phyloP scores from a whole-genome alignment of 2,888 invertebrate genomes.

The Pemphredon lugubris region DNA sequence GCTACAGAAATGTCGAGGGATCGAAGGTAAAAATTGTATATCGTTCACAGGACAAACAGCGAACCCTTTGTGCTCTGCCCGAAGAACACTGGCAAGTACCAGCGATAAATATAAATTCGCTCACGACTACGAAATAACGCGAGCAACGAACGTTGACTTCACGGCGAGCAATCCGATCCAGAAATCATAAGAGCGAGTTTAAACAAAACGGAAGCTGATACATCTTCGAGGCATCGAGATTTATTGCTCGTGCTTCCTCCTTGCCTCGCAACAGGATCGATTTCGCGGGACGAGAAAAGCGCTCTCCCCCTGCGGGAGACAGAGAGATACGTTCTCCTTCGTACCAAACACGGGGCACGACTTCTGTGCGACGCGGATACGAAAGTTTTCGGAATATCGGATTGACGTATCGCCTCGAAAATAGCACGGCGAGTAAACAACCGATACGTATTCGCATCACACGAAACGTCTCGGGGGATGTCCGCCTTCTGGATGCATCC shows the following conservation, averaged over 20 bases:
- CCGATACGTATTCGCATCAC: slow-evolving; percentile 71
- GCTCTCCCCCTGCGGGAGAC: slow-evolving; percentile 26
- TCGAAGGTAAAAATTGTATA: too few relatives aligned
- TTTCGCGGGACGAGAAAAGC: slow-evolving; percentile 36
- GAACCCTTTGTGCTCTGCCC: too few relatives aligned
- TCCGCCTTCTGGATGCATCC: slow-evolving; percentile 60
- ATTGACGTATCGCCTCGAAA: slow-evolving; percentile 79
- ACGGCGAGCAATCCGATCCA: neutral
- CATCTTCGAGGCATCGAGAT: slow-evolving; percentile 40
- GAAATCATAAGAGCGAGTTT: neutral
- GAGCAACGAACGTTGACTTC: neutral
- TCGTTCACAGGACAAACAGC: too few relatives aligned
- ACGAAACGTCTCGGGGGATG: slow-evolving; percentile 60
- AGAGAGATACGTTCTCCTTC: slow-evolving; percentile 47
- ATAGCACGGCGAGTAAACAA: slow-evolving; percentile 78
- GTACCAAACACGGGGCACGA: slow-evolving; percentile 53
- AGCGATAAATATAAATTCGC: too few relatives aligned
- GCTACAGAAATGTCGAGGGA: too few relatives aligned
- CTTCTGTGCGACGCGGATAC: slow-evolving; percentile 56
- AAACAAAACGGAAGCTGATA: slow-evolving; percentile 27
- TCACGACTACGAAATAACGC: too few relatives aligned
- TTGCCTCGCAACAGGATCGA: slow-evolving; percentile 60
- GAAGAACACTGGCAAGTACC: too few relatives aligned
- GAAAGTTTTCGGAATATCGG: slow-evolving; percentile 72
- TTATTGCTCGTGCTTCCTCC: slow-evolving; percentile 58